Evolutionary conservation across 2,113 vertebrate species (phyloP).

Genomic region (Ochotona curzoniae): DNA sequence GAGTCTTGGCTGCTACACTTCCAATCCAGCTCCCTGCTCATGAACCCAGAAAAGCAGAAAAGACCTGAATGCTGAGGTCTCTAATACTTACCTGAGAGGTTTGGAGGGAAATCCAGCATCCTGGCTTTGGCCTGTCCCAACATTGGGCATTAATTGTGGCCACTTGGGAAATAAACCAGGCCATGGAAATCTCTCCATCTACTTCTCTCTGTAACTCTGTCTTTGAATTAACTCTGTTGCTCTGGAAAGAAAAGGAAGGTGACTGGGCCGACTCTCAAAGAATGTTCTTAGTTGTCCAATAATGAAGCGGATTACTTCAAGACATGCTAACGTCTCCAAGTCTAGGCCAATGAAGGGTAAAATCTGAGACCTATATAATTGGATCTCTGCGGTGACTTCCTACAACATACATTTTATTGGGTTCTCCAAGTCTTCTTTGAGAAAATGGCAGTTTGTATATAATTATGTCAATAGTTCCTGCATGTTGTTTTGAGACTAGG

Average conservation of each 20-base stretch:
- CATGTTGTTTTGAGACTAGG: neutral
- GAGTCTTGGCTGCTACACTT: no score
- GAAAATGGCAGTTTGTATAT: neutral
- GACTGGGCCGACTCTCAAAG: neutral
- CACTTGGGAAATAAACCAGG: no score
- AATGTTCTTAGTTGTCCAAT: neutral
- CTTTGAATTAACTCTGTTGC: neutral
- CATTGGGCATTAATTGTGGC: no score
- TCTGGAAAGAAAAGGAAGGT: neutral
- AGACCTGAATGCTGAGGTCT: no score
- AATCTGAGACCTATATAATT: neutral
- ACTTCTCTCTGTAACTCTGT: no score
- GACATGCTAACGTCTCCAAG: neutral
- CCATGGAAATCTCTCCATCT: no score
- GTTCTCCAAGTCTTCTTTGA: neutral
- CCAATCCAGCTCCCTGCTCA: no score
- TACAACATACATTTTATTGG: neutral
- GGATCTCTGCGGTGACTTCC: neutral
- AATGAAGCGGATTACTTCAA: neutral
- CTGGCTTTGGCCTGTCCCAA: no score
- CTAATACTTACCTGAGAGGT: no score
- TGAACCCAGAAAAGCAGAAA: no score
- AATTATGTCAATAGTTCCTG: constrained; percentile 22
- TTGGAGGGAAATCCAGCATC: no score
- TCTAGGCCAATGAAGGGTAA: neutral